A percentile compares a stretch with the other conserved stretches of the same genome.
phyloP scores from a whole-genome alignment of 2,888 invertebrate genomes.

The Napeogenes sylphis region DNA sequence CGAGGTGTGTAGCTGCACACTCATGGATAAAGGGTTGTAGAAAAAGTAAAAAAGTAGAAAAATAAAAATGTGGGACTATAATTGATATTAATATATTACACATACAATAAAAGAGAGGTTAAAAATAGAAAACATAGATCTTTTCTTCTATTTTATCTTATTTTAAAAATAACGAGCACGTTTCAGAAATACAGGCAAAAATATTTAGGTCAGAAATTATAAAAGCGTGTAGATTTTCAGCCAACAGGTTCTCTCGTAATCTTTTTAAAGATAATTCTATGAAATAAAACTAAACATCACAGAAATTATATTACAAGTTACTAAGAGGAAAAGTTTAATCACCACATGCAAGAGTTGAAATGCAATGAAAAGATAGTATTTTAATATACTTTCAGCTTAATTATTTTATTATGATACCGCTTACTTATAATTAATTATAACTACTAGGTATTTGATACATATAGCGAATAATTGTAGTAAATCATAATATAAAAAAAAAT shows the following conservation, averaged over 20 bases:
- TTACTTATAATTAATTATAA: not conserved
- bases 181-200: not conserved
- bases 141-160: not conserved
- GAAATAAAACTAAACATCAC: constrained; percentile 2
- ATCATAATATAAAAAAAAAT: no score
- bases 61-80: no score
- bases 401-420: not conserved
- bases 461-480: no score
- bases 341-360: constrained; percentile 1
- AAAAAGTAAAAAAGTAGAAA: no score
- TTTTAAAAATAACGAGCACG: not conserved
- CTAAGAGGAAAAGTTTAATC: constrained; percentile 6
- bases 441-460: no score
- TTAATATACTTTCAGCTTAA: not conserved
- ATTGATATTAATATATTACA: no score
- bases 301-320: constrained; percentile 2
- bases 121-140: no score
- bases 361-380: constrained; percentile 2
- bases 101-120: no score
- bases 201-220: constrained; percentile 2
- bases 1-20: no score
- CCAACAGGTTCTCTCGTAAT: constrained; percentile 2
- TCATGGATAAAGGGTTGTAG: no score
- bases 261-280: not conserved
- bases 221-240: constrained; percentile 3